Percentiles rank a stretch among this genome's conserved stretches.
Evolutionary conservation across 1,140 invertebrate genomes (phyloP).

Genomic region (Lepidotrigona ventralis): DNA sequence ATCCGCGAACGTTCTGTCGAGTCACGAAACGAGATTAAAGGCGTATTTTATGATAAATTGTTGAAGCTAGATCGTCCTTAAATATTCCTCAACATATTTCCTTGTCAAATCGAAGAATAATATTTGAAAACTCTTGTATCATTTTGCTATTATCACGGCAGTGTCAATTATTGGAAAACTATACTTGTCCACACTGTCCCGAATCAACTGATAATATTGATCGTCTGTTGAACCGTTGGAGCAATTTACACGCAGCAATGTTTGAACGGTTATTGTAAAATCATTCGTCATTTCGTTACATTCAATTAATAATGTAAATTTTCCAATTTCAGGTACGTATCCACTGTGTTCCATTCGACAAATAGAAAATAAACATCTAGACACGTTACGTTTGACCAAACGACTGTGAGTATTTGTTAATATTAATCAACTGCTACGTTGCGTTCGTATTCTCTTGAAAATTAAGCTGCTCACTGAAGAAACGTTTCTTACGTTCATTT

Average conservation of each 20-base stretch:
- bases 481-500: not conserved
- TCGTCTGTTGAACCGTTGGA: not conserved
- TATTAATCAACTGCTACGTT: not conserved
- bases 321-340: slow-evolving; percentile 37
- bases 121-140: no score
- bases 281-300: not conserved
- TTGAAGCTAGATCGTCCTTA: not conserved
- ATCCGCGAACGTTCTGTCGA: not conserved
- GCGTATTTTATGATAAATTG: not conserved
- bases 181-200: not conserved
- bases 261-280: not conserved
- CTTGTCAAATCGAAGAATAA: not conserved
- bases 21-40: not conserved
- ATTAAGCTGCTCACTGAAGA: not conserved
- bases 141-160: no score
- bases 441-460: not conserved
- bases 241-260: not conserved
- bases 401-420: not conserved
- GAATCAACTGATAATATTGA: not conserved
- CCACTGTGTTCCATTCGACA: not conserved
- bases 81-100: not conserved
- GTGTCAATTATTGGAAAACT: not conserved
- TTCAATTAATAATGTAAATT: slow-evolving; percentile 3
- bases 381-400: no score
- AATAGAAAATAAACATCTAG: not conserved